Percentiles rank a stretch among this genome's conserved stretches.
Conservation (phyloP, 2,113 vertebrate genomes). For the Osmerus eperlanus region DNA sequence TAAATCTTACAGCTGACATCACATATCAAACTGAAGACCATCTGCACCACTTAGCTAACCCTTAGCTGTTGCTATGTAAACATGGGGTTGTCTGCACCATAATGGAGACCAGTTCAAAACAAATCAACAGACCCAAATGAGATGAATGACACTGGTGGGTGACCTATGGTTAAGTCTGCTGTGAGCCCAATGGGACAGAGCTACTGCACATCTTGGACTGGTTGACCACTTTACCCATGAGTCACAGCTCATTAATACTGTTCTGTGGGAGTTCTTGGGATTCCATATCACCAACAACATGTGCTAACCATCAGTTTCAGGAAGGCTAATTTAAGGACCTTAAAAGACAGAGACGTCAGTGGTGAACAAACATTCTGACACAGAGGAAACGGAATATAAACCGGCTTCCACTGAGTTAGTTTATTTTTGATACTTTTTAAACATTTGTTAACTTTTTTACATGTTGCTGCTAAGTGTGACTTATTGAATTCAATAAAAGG, state of each 20-base stretch:
- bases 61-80: neutral
- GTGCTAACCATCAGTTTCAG: slow-evolving; percentile 54
- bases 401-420: neutral
- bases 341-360: slow-evolving; percentile 26
- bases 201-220: neutral
- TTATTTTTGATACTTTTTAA: slow-evolving; percentile 1
- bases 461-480: no score
- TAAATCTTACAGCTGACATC: neutral
- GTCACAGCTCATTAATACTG: slow-evolving; percentile 7
- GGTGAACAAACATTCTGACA: slow-evolving; percentile 41
- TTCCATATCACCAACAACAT: slow-evolving; percentile 44
- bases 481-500: no score
- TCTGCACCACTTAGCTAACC: neutral
- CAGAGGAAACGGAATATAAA: slow-evolving; percentile 16
- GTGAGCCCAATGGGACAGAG: neutral
- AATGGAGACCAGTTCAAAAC: neutral
- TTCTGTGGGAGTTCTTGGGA: slow-evolving; percentile 24
- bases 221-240: slow-evolving; percentile 28
- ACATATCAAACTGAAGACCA: neutral
- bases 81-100: neutral
- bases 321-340: slow-evolving; percentile 37
- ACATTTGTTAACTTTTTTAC: neutral
- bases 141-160: neutral
- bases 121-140: neutral
- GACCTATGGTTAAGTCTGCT: neutral